These are phyloP conservation scores for Cryptus viduatorius DNA, from an alignment of 2,888 invertebrate genomes.

Conservation along the genomic window DNA sequence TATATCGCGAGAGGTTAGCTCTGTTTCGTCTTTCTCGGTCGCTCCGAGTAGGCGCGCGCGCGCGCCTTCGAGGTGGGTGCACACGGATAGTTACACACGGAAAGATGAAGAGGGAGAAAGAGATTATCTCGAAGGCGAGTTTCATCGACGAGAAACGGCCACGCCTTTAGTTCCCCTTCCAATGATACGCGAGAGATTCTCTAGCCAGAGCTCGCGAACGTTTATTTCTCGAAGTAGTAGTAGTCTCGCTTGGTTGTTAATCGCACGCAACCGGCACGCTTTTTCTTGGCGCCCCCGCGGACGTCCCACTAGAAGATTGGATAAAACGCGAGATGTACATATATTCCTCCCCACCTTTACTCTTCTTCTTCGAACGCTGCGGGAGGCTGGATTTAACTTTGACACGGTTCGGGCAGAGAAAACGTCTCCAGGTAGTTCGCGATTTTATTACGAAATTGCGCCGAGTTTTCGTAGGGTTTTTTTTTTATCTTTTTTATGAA, in stretches of 20 bases:
- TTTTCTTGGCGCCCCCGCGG: constrained; percentile 67
- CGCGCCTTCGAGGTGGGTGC: constrained; percentile 76
- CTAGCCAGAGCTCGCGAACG: constrained; percentile 23
- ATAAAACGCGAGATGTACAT: constrained; percentile 34
- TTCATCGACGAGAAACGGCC: constrained; percentile 73
- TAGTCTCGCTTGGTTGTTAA: constrained; percentile 25
- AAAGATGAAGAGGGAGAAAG: constrained; percentile 52
- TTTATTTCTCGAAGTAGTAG: constrained; percentile 12
- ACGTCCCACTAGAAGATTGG: constrained; percentile 44
- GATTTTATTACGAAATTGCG: background rate
- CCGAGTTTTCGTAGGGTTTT: background rate
- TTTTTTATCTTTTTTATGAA: background rate
- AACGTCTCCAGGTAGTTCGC: background rate
- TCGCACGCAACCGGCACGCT: constrained; percentile 48
- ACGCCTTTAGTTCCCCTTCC: constrained; percentile 79
- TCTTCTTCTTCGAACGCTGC: background rate
- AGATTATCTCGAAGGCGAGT: constrained; percentile 65
- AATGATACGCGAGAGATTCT: constrained; percentile 50
- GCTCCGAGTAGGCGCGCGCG: constrained; percentile 43
- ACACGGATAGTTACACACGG: constrained; percentile 58
- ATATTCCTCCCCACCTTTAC: constrained; percentile 41
- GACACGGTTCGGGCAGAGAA: background rate
- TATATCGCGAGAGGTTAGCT: constrained; percentile 18
- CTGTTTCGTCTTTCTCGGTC: constrained; percentile 44
- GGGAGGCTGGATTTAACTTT: background rate